Evolutionary conservation across 2,888 invertebrate species (phyloP), one percentile per base, ranked within the genome.

Genomic region (Empis livida): DNA sequence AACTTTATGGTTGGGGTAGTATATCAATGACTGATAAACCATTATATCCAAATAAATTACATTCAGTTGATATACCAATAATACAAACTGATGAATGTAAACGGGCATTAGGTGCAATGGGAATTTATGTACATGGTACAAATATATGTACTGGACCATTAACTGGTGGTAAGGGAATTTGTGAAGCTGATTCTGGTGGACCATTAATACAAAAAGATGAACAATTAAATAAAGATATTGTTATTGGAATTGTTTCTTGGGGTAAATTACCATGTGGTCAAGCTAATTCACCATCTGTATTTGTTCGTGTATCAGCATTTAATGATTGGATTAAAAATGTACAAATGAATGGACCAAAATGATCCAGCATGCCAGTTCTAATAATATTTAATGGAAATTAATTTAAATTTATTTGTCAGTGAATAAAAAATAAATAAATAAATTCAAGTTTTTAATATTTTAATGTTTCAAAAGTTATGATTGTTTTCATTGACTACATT

Each of bases 181-280:
- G 67, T 50, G 65, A 61, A 10, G 65, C 66, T 4, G 67, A 67
- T 49, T 67, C 67, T 0, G 67, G 67, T 13, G 67, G 67, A 1
- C 67, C 67, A 2, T 50, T 67, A 8, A 59, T 67, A n/a, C 65
- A 67, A 49, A 62, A 42, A 32, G 55, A 58, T n/a, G 55, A 56
- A 35, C 52, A 50, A 20, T 15, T 23, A 35, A 17, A 15, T 2
- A 11, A 30, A 10, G 55, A 56, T 48, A 59, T 59, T 2, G 60
- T 61, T 54, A 61, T 73, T 46, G 75, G 74, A 51, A 62, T 75
- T 42, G 73, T 73, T 11, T 73, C 74, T 3, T 74, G 74, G 73
- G 74, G 73, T 13, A 54, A 60, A 46, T 61, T 64, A 52, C 73
- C 73, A 3, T 73, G 73, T 50, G 72, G 72, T 5, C 57, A 59